Conservation (phyloP, 2,797 vertebrate genomes). For the Tadarida brasiliensis region DNA sequence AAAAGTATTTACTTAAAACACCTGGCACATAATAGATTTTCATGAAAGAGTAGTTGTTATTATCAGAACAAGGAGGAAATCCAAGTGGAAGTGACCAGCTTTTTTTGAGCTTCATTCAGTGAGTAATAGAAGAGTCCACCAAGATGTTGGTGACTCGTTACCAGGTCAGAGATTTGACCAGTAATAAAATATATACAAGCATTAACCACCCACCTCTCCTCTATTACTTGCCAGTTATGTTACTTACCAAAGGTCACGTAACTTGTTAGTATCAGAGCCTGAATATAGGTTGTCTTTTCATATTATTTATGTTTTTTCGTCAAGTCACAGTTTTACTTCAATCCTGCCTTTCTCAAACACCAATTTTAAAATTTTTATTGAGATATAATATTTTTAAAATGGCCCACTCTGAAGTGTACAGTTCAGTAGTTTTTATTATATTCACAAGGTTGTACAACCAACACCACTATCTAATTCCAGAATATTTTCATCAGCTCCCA, state of each 20-base stretch:
- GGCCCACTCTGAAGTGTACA: not conserved
- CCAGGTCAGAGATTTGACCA: not conserved
- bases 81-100: not conserved
- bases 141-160: constrained; percentile 1
- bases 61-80: constrained; percentile 12
- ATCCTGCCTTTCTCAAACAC: not conserved
- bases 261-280: not conserved
- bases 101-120: not conserved
- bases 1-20: constrained; percentile 29
- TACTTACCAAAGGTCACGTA: not conserved
- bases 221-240: not conserved
- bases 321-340: constrained; percentile 34
- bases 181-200: not conserved
- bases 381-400: constrained; percentile 31
- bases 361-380: not conserved
- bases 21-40: not conserved
- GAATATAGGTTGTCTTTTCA: not conserved
- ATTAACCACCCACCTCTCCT: not conserved
- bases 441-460: not conserved
- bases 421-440: constrained; percentile 7
- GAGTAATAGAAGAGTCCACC: not conserved
- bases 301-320: not conserved
- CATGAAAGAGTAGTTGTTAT: not conserved
- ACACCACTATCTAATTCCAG: not conserved
- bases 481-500: not conserved